Base-by-base conservation (phyloP, 30 jellyfish, hydroid and myxozoan genomes). In the Cassiopea andromeda region DNA sequence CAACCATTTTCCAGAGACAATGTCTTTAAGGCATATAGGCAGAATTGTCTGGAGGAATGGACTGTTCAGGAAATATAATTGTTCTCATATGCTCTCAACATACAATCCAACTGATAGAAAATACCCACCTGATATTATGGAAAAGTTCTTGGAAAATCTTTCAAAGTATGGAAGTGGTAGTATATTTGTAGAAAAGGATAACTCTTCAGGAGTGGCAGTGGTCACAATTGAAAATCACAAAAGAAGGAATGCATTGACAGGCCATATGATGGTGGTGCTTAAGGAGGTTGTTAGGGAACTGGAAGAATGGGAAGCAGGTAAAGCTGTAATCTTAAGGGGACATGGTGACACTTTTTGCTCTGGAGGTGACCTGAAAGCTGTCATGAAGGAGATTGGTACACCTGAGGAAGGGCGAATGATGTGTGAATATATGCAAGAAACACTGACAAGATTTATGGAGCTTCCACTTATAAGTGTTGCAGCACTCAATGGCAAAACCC, bases 351-450 rank as follows among this genome's bases (percentile, higher is more conserved):
- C 92, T 4, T 94, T 94, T 69, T 94, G 98, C 69, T 91, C 98
- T 61, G 98, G 98, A 47, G 98, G 98, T 38, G 98, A 94, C 84
- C 91, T 94, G 70, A 75, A 69, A 46, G 86, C 89, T n/a, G 94
- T 94, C n/a, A 85, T 94, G 94, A 86, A 81, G 60, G 90, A 90
- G 69, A 72, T 94, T 69, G 92, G 92, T 1, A 90, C 97, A 72
- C 90, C 97, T 27, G 94, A 90, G 46, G 94, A 90, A 17, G 98
- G 98, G 1, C 60, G 87, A 12, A 77, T 89, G 82, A 94, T 94
- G 98, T 90, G 97, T 75, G 90, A 87, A 70, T 94, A 75, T 73
- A 94, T 94, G 98, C 98, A 94, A 70, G 94, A 91, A 64, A 67
- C 82, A 46, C 74, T 87, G 48, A 80, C 86, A 27, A 70, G 92